These are phyloP conservation scores for Hermaeophaga mercurialis DNA, from an alignment of 2,888 invertebrate species.

Conservation along the genomic window DNA sequence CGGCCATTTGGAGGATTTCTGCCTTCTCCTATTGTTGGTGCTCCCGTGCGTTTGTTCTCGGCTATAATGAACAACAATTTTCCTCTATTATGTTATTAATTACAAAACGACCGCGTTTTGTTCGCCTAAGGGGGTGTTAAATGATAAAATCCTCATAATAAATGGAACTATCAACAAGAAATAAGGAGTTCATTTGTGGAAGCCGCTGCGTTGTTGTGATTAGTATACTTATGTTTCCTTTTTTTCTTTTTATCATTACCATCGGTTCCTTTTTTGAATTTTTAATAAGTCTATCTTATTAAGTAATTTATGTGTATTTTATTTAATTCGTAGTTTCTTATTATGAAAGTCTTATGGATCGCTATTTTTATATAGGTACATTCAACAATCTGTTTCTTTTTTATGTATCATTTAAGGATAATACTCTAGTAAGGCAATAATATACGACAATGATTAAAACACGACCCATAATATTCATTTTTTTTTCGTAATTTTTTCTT, in stretches of 20 bases:
- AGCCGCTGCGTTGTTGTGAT: background rate
- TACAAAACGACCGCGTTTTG: constrained; percentile 23
- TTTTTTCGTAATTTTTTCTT: too few species aligned
- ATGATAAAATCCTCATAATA: constrained; percentile 27
- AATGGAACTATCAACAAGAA: constrained; percentile 20
- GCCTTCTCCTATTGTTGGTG: constrained; percentile 39
- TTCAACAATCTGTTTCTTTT: too few species aligned
- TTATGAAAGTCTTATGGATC: too few species aligned
- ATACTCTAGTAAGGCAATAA: too few species aligned
- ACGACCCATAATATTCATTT: too few species aligned
- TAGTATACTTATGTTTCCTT: background rate
- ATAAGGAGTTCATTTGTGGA: constrained; percentile 15
- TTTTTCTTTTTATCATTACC: background rate
- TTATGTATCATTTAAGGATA: too few species aligned
- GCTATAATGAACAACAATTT: constrained; percentile 32
- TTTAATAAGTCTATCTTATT: background rate
- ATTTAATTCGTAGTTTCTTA: too few species aligned
- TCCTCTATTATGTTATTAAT: constrained; percentile 35
- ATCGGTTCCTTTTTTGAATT: too few species aligned
- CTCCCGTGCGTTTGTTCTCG: constrained; percentile 35
- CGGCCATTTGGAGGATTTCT: constrained; percentile 39
- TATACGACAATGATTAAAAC: too few species aligned
- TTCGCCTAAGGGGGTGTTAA: constrained; percentile 24
- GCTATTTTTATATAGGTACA: too few species aligned
- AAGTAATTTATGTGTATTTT: background rate